A percentile compares a stretch with the other conserved stretches of the same genome.
phyloP scores from a whole-genome alignment of 30 jellyfish, hydroid and myxozoan genomes.

The Chironex yamaguchii region DNA sequence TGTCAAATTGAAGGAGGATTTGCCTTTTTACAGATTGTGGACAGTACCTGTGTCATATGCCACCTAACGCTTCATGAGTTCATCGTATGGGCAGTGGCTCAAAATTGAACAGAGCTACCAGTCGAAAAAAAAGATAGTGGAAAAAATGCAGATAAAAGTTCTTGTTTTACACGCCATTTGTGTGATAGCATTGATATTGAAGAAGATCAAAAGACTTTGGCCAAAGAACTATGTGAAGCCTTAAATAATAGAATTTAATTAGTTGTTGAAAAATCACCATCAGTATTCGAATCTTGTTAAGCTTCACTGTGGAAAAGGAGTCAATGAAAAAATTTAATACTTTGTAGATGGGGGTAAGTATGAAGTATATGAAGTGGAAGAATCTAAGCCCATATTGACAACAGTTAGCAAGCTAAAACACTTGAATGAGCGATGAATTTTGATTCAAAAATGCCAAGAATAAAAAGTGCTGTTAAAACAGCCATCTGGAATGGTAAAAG shows the following conservation, averaged over 20 bases:
- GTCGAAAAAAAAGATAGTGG: conserved; percentile 36
- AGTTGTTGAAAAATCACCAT: not conserved
- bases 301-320: conserved; percentile 42
- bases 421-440: conserved; percentile 23
- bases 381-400: conserved; percentile 17
- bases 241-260: not conserved
- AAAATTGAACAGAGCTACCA: conserved; percentile 43
- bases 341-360: not conserved
- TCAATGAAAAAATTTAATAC: not conserved
- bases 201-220: conserved; percentile 16
- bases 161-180: conserved; percentile 17
- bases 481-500: conserved; percentile 39
- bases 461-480: conserved; percentile 24
- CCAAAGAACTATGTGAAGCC: conserved; percentile 7
- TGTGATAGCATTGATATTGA: conserved; percentile 13
- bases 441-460: conserved; percentile 25
- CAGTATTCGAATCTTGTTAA: conserved; percentile 38
- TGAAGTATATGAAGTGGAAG: conserved; percentile 41
- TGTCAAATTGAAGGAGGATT: conserved; percentile 30
- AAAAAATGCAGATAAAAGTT: not conserved
- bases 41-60: conserved; percentile 60
- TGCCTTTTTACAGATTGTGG: conserved; percentile 39
- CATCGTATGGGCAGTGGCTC: conserved; percentile 64
- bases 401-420: conserved; percentile 10
- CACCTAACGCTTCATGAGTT: conserved; percentile 48